A percentile compares a stretch with the other conserved stretches of the same genome.
Evolutionary conservation across 30 jellyfish, hydroid and myxozoan species (phyloP).

Genomic region (Cassiopea xamachana): DNA sequence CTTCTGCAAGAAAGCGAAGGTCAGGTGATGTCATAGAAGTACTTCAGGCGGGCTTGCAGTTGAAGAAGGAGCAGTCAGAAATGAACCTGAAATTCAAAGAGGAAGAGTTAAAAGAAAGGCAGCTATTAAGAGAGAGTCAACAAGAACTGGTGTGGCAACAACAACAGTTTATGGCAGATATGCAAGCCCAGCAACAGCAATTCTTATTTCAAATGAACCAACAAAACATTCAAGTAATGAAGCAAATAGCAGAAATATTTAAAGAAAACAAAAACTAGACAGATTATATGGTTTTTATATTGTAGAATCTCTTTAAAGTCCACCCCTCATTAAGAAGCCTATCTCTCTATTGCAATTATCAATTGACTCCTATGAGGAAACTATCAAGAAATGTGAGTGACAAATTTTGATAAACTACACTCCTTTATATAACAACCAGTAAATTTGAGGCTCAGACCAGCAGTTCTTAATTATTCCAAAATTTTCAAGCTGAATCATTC

Average conservation of each 20-base stretch:
- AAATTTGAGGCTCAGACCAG: background rate
- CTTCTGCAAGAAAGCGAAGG: conserved; percentile 36
- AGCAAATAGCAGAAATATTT: conserved; percentile 14
- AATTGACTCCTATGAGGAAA: background rate
- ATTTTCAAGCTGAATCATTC: background rate
- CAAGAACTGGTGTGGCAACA: conserved; percentile 30
- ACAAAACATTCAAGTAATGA: conserved; percentile 24
- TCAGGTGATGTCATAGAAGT: conserved; percentile 34
- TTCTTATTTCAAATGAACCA: conserved; percentile 40
- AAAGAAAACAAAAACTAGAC: background rate
- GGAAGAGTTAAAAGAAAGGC: conserved; percentile 45
- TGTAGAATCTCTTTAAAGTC: background rate
- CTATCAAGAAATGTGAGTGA: background rate
- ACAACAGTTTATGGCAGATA: conserved; percentile 25
- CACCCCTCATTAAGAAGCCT: background rate
- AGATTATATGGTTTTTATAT: background rate
- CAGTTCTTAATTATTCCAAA: background rate
- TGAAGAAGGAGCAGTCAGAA: conserved; percentile 32
- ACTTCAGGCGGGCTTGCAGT: conserved; percentile 35
- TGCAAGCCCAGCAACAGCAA: conserved; percentile 43
- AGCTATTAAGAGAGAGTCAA: conserved; percentile 17
- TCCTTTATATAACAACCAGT: background rate
- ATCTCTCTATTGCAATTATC: background rate
- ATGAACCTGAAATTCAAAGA: conserved; percentile 20
- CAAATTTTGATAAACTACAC: background rate